Evolutionary conservation across 1,140 invertebrate genomes (phyloP).

Genomic region (Drosophila pectinifera): DNA sequence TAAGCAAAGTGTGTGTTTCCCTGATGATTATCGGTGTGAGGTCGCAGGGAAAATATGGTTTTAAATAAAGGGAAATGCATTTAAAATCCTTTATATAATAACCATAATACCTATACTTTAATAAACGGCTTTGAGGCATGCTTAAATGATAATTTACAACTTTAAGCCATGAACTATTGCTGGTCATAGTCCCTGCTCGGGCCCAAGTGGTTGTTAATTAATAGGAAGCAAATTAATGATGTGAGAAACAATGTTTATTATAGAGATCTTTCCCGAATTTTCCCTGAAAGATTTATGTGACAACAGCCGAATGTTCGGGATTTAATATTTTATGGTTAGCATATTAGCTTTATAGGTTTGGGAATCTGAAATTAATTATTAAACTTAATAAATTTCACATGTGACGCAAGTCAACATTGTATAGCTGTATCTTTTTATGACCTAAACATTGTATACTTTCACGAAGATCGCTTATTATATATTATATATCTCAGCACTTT

Average conservation of each 20-base stretch:
- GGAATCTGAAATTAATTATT: background rate
- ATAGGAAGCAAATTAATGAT: background rate
- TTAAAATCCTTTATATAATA: background rate
- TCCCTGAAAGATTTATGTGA: conserved; percentile 8
- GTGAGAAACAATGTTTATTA: background rate
- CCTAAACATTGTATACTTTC: background rate
- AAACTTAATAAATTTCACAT: conserved; percentile 2
- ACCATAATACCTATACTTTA: too few species aligned
- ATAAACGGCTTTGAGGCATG: background rate
- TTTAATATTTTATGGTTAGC: conserved; percentile 11
- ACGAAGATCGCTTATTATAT: background rate
- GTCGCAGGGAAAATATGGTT: background rate
- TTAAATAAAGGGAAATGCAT: background rate
- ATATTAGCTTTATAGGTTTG: background rate
- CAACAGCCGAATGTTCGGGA: background rate
- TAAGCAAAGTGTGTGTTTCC: background rate
- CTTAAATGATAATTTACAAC: background rate
- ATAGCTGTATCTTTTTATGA: conserved; percentile 6
- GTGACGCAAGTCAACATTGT: conserved; percentile 25
- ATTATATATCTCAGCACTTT: background rate
- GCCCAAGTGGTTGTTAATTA: background rate
- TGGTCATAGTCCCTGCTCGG: background rate
- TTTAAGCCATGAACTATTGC: too few species aligned
- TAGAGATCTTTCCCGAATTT: background rate
- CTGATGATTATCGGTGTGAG: background rate